Percentiles rank a stretch among this genome's conserved stretches.
phyloP scores from a whole-genome alignment of 1,140 invertebrate genomes.

The Atta cephalotes region DNA sequence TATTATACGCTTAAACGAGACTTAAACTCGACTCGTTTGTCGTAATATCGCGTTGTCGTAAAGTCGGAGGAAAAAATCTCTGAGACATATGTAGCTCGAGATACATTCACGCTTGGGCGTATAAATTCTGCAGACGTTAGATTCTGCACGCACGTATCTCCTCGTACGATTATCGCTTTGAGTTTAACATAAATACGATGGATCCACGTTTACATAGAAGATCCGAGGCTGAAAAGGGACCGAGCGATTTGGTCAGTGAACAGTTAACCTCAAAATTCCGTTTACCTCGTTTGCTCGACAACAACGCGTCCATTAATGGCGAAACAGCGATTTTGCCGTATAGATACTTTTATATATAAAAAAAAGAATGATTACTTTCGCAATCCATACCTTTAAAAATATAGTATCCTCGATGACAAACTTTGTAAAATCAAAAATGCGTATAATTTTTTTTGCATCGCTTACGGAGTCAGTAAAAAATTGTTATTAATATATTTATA shows the following conservation, averaged over 20 bases:
- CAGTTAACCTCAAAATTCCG: constrained; percentile 74
- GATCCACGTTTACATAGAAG: constrained; percentile 83
- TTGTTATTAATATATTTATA: not conserved
- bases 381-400: not conserved
- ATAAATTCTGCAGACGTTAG: not conserved
- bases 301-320: not conserved
- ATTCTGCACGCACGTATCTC: not conserved
- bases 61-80: not conserved
- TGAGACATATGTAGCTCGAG: constrained; percentile 2
- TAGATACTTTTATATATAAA: not conserved
- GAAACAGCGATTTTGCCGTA: not conserved
- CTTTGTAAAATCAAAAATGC: not conserved
- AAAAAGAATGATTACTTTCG: not conserved
- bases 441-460: not conserved
- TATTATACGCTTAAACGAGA: constrained; percentile 15
- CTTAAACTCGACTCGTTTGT: not conserved
- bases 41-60: not conserved
- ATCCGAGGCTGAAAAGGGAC: constrained; percentile 78
- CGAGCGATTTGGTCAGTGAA: constrained; percentile 81
- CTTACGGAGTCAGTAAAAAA: not conserved
- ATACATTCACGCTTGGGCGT: constrained; percentile 6
- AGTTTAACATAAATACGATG: constrained; percentile 73
- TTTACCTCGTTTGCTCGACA: not conserved
- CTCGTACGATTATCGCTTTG: not conserved
- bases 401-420: not conserved